Percentiles rank a stretch among this genome's conserved stretches.
Evolutionary conservation across 92 coral and sea anemone species (phyloP).

Genomic region (Metridium senile): DNA sequence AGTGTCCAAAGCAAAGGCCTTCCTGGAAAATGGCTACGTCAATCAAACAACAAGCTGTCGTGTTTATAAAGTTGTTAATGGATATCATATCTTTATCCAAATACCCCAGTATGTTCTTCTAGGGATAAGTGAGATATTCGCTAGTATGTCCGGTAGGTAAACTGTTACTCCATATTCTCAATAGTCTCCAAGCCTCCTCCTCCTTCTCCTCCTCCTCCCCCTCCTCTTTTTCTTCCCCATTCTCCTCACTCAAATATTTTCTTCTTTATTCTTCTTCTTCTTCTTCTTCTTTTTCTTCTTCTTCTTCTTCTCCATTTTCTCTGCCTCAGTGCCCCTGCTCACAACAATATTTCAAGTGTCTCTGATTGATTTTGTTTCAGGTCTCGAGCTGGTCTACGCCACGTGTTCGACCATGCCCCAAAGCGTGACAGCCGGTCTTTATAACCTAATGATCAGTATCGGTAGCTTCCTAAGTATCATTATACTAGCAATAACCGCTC

Average conservation of each 20-base stretch:
- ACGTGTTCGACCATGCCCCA: constrained; percentile 82
- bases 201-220: no score
- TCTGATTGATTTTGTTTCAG: constrained; percentile 47
- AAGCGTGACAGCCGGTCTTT: constrained; percentile 82
- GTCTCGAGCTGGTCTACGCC: constrained; percentile 77
- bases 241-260: no score
- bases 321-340: no score
- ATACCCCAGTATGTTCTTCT: constrained; percentile 85
- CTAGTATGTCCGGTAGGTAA: constrained; percentile 84
- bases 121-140: constrained; percentile 91
- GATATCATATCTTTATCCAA: constrained; percentile 80
- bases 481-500: constrained; percentile 50
- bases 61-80: constrained; percentile 55
- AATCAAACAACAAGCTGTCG: constrained; percentile 73
- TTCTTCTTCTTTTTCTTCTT: no score
- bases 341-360: not conserved
- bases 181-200: no score
- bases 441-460: constrained; percentile 67
- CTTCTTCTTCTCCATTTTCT: no score
- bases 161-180: no score
- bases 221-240: no score
- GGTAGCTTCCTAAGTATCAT: constrained; percentile 78
- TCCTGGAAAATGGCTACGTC: constrained; percentile 31
- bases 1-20: constrained; percentile 52
- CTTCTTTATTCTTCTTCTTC: no score